These are phyloP conservation scores for Nemoura dubitans DNA, from an alignment of 2,888 invertebrate species.

Conservation along the genomic window DNA sequence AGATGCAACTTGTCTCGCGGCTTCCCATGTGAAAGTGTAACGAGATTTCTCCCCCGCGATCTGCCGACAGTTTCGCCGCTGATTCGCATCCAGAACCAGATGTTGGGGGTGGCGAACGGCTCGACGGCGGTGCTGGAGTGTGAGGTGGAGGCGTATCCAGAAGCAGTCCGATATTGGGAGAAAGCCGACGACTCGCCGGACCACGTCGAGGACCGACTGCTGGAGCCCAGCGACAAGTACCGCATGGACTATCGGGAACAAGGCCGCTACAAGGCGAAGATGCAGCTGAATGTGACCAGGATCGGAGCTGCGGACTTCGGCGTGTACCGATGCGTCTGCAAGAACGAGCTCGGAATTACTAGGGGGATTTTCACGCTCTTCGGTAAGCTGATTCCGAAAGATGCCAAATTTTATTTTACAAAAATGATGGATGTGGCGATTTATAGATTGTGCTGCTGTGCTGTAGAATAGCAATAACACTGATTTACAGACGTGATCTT, in stretches of 20 bases:
- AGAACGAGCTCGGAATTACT: constrained; percentile 83
- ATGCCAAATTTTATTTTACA: neutral
- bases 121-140: constrained; percentile 79
- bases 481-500: neutral
- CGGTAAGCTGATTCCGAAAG: constrained; percentile 61
- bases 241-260: constrained; percentile 66
- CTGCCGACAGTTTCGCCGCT: constrained; percentile 79
- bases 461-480: constrained; percentile 7
- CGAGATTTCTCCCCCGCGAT: neutral
- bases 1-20: neutral
- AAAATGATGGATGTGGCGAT: neutral
- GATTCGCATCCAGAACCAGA: constrained; percentile 80
- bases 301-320: constrained; percentile 75
- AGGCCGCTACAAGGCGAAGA: constrained; percentile 66
- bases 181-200: constrained; percentile 58
- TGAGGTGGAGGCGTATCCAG: constrained; percentile 88
- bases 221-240: constrained; percentile 74
- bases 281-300: constrained; percentile 80
- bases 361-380: constrained; percentile 76
- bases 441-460: neutral
- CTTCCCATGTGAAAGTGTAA: neutral
- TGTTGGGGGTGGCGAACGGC: constrained; percentile 76
- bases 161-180: constrained; percentile 88
- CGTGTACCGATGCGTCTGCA: constrained; percentile 84
- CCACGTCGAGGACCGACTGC: constrained; percentile 70